Evolutionary conservation across 2,888 invertebrate species (phyloP).

Genomic region (Noctua fimbriata): DNA sequence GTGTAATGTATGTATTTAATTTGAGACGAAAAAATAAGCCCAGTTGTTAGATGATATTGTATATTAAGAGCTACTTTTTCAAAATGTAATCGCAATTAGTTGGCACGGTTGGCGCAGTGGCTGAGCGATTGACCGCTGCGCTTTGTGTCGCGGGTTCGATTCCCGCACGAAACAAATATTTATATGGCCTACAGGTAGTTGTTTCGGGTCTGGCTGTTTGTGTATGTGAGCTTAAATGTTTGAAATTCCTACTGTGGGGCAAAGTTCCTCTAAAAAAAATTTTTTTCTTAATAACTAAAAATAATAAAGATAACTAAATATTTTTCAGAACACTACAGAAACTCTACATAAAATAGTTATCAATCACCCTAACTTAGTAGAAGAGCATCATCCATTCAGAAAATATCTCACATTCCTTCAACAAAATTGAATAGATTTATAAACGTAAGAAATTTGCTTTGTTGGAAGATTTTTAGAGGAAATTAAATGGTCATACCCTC

Average conservation of each 20-base stretch:
- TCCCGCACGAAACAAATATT: too few relatives aligned
- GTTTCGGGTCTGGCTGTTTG: too few relatives aligned
- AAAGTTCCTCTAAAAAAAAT: too few relatives aligned
- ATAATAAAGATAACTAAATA: conserved; percentile 4
- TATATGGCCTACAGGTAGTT: too few relatives aligned
- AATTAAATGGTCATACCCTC: conserved; percentile 70
- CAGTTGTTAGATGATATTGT: background rate
- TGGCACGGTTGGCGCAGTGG: too few relatives aligned
- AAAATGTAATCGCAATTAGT: background rate
- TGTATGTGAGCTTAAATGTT: too few relatives aligned
- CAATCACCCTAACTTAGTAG: conserved; percentile 5
- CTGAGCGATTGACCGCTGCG: too few relatives aligned
- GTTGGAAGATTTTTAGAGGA: conserved; percentile 66
- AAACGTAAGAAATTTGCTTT: conserved; percentile 60
- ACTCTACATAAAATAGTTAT: conserved; percentile 3
- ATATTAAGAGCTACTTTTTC: background rate
- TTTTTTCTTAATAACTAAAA: background rate
- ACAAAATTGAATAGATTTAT: conserved; percentile 58
- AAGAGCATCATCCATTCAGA: background rate
- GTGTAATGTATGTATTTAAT: background rate
- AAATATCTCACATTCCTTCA: conserved; percentile 17
- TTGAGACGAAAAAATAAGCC: background rate
- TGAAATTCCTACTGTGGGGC: too few relatives aligned
- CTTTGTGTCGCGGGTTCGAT: too few relatives aligned
- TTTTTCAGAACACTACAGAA: background rate